Evolutionary conservation across 2,797 vertebrate species (phyloP).

Genomic region (Sebastolobus altivelis): DNA sequence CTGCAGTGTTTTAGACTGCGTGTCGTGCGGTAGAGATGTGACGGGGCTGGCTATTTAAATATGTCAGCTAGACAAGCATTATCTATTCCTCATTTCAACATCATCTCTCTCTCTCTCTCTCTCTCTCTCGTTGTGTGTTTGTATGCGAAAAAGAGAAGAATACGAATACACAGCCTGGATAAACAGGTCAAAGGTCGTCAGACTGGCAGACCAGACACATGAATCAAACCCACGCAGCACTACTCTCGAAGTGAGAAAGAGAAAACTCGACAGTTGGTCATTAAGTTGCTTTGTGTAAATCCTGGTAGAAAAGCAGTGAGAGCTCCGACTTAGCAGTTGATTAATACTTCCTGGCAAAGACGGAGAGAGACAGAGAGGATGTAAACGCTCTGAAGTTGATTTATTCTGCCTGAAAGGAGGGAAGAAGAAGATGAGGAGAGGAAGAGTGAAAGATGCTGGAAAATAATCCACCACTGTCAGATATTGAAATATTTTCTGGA

Average conservation of each 20-base stretch:
- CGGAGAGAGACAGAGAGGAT: not conserved
- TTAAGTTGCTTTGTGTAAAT: constrained; percentile 58
- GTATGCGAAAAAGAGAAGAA: constrained; percentile 6
- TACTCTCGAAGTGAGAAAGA: constrained; percentile 7
- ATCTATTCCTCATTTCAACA: constrained; percentile 35
- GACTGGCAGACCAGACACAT: constrained; percentile 50
- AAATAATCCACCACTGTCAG: not conserved
- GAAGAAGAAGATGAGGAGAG: not conserved
- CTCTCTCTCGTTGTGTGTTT: not conserved
- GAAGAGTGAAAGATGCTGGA: not conserved
- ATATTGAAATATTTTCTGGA: not conserved
- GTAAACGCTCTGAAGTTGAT: constrained; percentile 33
- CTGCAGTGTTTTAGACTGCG: constrained; percentile 2
- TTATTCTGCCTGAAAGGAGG: constrained; percentile 19
- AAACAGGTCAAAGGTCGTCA: constrained; percentile 52
- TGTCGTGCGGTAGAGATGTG: not conserved
- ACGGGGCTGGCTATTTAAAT: not conserved
- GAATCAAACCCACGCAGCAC: constrained; percentile 44
- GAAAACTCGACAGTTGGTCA: constrained; percentile 11
- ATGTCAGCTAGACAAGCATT: not conserved
- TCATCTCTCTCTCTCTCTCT: not conserved
- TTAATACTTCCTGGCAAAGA: constrained; percentile 21
- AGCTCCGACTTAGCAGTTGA: constrained; percentile 12
- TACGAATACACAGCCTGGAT: constrained; percentile 12
- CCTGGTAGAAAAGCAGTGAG: constrained; percentile 21